Conservation (phyloP, 2,888 invertebrate genomes). For the Pyrgus malvae region DNA sequence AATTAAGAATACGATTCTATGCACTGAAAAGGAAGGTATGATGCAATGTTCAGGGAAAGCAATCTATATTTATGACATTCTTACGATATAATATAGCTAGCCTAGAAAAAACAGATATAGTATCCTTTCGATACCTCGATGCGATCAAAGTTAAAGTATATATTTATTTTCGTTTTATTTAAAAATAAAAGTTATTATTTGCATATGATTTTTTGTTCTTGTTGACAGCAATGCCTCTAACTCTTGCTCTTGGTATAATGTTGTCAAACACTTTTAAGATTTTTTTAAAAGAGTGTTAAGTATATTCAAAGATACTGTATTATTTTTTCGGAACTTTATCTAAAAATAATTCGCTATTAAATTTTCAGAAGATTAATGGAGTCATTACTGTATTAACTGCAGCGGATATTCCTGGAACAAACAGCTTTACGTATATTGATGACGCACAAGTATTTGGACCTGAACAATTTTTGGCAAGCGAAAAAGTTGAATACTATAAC, state of each 20-base stretch:
- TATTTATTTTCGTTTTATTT: no score
- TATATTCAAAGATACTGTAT: no score
- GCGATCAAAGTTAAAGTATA: no score
- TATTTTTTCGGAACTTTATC: no score
- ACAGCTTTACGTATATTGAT: slow-evolving; percentile 68
- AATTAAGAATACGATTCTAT: slow-evolving; percentile 50
- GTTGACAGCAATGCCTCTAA: no score
- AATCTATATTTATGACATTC: slow-evolving; percentile 83
- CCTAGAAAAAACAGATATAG: no score
- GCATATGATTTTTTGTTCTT: background rate
- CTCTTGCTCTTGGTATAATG: no score
- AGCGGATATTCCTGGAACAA: slow-evolving; percentile 85
- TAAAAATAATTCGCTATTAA: background rate
- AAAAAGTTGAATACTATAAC: slow-evolving; percentile 81
- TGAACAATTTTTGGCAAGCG: slow-evolving; percentile 78
- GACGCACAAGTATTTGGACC: slow-evolving; percentile 52
- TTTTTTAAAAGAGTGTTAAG: no score
- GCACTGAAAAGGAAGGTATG: slow-evolving; percentile 58
- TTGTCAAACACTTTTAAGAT: no score
- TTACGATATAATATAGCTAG: no score
- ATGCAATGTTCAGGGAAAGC: slow-evolving; percentile 83
- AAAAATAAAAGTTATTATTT: no score
- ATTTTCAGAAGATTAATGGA: slow-evolving; percentile 81
- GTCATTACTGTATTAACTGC: slow-evolving; percentile 84
- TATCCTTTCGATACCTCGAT: no score